Percentiles rank a stretch among this genome's conserved stretches.
phyloP scores from a whole-genome alignment of 30 jellyfish, hydroid and myxozoan species.

The Aurelia aurita complex sp. Pacific region DNA sequence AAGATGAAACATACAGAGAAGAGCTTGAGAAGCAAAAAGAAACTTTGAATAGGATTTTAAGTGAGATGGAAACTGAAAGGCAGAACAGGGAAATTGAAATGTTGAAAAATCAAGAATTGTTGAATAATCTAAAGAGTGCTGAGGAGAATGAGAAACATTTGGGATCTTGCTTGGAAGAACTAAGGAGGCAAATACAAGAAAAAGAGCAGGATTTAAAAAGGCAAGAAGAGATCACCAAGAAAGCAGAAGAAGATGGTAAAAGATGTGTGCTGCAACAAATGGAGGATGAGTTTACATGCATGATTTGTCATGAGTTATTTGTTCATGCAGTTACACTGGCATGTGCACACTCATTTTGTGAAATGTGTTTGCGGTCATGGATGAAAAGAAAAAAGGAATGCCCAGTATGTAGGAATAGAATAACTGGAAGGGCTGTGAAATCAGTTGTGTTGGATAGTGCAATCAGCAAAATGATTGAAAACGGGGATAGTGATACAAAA shows the following conservation, averaged over 20 bases:
- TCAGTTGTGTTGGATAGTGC: slow-evolving; percentile 95
- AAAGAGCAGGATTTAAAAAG: slow-evolving; percentile 70
- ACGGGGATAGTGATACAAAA: slow-evolving; percentile 73
- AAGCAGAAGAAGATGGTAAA: slow-evolving; percentile 86
- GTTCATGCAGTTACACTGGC: slow-evolving; percentile 90
- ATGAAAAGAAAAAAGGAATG: slow-evolving; percentile 80
- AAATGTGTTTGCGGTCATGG: slow-evolving; percentile 84
- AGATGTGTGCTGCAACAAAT: slow-evolving; percentile 78
- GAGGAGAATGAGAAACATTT: slow-evolving; percentile 88
- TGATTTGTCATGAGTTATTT: slow-evolving; percentile 89
- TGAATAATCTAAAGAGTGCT: slow-evolving; percentile 71
- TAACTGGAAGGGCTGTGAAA: slow-evolving; percentile 79
- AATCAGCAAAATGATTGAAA: slow-evolving; percentile 79
- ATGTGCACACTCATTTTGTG: slow-evolving; percentile 98
- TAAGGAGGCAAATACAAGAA: slow-evolving; percentile 70
- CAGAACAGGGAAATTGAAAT: slow-evolving; percentile 57
- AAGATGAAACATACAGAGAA: slow-evolving; percentile 73
- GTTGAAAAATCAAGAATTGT: slow-evolving; percentile 66
- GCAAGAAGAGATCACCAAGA: slow-evolving; percentile 75
- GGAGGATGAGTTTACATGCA: slow-evolving; percentile 99
- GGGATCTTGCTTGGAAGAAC: slow-evolving; percentile 79
- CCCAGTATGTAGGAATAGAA: slow-evolving; percentile 89
- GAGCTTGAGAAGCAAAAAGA: slow-evolving; percentile 83
- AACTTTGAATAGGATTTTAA: slow-evolving; percentile 46
- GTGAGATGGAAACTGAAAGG: slow-evolving; percentile 74